These are phyloP conservation scores for Cotesia typhae DNA, from an alignment of 1,140 invertebrate genomes.

Conservation along the genomic window DNA sequence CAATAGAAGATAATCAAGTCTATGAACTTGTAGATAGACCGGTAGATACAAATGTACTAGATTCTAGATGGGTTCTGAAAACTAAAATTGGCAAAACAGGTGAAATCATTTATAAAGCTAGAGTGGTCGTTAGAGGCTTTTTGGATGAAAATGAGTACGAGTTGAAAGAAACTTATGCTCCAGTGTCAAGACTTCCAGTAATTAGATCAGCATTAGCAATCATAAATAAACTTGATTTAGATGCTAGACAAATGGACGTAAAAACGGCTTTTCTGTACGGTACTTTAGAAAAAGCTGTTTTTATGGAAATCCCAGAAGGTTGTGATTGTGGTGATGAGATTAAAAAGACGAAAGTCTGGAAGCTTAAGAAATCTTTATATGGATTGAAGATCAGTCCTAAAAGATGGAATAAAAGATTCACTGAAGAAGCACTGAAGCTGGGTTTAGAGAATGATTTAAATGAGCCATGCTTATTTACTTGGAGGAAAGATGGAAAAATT, in stretches of 20 bases:
- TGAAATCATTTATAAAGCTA: constrained; percentile 15
- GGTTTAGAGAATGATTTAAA: constrained; percentile 40
- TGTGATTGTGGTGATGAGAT: neutral
- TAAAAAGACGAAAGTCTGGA: constrained; percentile 35
- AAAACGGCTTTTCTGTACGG: constrained; percentile 55
- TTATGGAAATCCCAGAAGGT: constrained; percentile 56
- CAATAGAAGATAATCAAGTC: constrained; percentile 12
- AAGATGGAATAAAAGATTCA: constrained; percentile 27
- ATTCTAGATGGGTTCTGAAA: neutral
- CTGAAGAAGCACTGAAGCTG: constrained; percentile 32
- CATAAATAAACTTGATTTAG: constrained; percentile 40
- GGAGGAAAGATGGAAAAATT: constrained; percentile 30
- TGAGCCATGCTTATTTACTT: constrained; percentile 53
- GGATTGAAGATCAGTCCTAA: constrained; percentile 20
- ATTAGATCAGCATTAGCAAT: constrained; percentile 34
- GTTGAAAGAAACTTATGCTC: constrained; percentile 33
- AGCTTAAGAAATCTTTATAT: constrained; percentile 50
- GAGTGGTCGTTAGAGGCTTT: constrained; percentile 31
- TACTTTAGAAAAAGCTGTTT: constrained; percentile 55
- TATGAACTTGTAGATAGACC: neutral
- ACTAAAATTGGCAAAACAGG: neutral
- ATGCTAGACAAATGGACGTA: constrained; percentile 54
- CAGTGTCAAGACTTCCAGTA: constrained; percentile 30
- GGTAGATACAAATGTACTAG: constrained; percentile 9
- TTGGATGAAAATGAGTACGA: constrained; percentile 26